Evolutionary conservation across 2,888 invertebrate species (phyloP), one percentile per base, ranked within the genome.

Genomic region (Phortica magna): DNA sequence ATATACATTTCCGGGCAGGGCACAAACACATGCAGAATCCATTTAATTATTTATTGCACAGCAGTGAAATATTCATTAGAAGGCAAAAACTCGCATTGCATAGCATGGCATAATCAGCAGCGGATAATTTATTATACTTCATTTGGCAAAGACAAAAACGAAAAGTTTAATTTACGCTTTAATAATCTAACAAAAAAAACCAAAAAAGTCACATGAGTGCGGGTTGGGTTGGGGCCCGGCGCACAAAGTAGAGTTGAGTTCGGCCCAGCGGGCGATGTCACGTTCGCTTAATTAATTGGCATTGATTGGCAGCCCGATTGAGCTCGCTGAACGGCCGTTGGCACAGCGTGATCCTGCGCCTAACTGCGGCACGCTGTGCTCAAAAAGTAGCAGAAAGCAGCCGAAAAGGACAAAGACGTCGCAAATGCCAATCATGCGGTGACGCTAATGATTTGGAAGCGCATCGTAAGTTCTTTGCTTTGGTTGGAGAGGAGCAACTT

Each of bases 281-380:
- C 85, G 79, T 84, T 84, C 77, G 59, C 74, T 76, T 82, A 86
- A 86, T 83, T 86, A 82, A 83, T 82, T 82, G 75, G 31, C 14
- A 14, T 71, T 48, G 55, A 71, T 71, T 71, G 42, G 31, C 31
- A 12, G 53, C 31, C 67, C 42, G 42, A 41, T 67, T 22, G 53
- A 22, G 5, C 17, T 48, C 14, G 41, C 76, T 73, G n/a, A n/a
- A 83, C 22, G 71, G n/a, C 14, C 12, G 41, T 48, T 39, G 70
- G 31, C 41, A n/a, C 73, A 55, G 64, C 65, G 75, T 70, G 81
- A 78, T 73, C 77, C 76, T 76, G 53, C 7, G 53, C 53, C 53
- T 48, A 80, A 82, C 84, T 82, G 14, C 7, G 9, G 14, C 48
- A 48, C 14, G 14, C 48, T 12, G 14, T 0, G 14, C 10, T 6